Evolutionary conservation across 2,113 vertebrate genomes (phyloP).

Genomic region (Labrus mixtus): DNA sequence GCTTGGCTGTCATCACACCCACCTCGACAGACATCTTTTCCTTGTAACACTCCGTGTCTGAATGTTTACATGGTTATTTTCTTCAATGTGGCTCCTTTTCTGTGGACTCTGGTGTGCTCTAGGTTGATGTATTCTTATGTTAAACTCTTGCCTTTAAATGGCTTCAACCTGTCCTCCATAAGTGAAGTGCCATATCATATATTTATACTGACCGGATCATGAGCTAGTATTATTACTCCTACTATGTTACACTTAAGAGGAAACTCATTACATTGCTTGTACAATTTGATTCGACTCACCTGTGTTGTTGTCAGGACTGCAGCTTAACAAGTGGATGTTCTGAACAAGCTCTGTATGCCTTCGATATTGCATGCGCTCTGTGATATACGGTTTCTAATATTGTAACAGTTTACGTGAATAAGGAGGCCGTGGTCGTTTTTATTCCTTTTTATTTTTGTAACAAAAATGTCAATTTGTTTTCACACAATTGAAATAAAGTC

Average conservation of each 20-base stretch:
- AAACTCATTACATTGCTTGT: slow-evolving; percentile 50
- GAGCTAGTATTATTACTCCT: slow-evolving; percentile 67
- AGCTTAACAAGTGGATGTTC: slow-evolving; percentile 8
- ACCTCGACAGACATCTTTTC: slow-evolving; percentile 18
- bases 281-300: slow-evolving; percentile 20
- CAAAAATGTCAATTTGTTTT: slow-evolving; percentile 80
- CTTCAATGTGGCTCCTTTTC: slow-evolving; percentile 40
- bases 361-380: slow-evolving; percentile 72
- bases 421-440: slow-evolving; percentile 67
- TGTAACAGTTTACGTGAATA: slow-evolving; percentile 62
- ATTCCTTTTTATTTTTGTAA: slow-evolving; percentile 84
- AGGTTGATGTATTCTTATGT: slow-evolving; percentile 3
- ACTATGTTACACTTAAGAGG: slow-evolving; percentile 47
- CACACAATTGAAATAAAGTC: slow-evolving; percentile 83
- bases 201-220: slow-evolving; percentile 73
- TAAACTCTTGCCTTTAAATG: slow-evolving; percentile 18
- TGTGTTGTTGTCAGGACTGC: slow-evolving; percentile 40
- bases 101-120: slow-evolving; percentile 51
- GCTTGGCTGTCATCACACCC: slow-evolving; percentile 5
- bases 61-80: slow-evolving; percentile 69
- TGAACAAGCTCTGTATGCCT: slow-evolving; percentile 19
- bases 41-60: slow-evolving; percentile 54
- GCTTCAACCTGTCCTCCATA: slow-evolving; percentile 6
- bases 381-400: slow-evolving; percentile 28
- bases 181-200: slow-evolving; percentile 79